Conservation (phyloP, 1,140 invertebrate species). For the Akabosia matsudoensis region DNA sequence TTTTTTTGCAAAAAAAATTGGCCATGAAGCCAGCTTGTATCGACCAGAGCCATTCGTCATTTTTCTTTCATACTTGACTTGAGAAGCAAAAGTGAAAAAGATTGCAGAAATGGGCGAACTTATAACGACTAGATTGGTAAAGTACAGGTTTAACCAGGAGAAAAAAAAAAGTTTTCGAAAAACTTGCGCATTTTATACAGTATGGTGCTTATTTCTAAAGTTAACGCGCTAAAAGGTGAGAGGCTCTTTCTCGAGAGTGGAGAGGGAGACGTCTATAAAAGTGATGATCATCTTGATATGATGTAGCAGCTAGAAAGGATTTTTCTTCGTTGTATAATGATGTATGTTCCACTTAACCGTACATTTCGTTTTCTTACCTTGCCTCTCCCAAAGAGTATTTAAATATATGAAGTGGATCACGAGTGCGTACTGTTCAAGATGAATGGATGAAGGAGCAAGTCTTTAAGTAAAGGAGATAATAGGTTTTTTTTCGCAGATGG, state of each 20-base stretch:
- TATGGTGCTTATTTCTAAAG: no score
- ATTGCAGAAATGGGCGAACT: background rate
- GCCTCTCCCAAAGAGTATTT: background rate
- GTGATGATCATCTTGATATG: background rate
- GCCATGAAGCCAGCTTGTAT: background rate
- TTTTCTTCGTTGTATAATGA: no score
- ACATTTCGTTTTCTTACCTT: background rate
- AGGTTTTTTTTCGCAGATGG: constrained; percentile 30
- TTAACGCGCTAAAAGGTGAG: no score
- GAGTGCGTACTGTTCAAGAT: background rate
- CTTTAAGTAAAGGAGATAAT: constrained; percentile 18
- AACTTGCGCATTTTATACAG: no score
- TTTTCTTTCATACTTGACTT: background rate
- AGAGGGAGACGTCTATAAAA: background rate
- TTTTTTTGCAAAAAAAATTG: background rate
- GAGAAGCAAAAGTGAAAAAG: background rate
- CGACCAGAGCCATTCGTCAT: constrained; percentile 5
- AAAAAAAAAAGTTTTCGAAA: no score
- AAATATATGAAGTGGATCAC: background rate
- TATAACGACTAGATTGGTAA: no score
- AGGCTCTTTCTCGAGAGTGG: no score
- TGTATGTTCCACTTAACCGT: background rate
- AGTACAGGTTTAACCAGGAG: no score
- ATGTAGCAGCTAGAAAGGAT: constrained; percentile 8
- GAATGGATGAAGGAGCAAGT: constrained; percentile 12